phyloP scores from a whole-genome alignment of 2,113 vertebrate species.

The Oncorhynchus keta region DNA sequence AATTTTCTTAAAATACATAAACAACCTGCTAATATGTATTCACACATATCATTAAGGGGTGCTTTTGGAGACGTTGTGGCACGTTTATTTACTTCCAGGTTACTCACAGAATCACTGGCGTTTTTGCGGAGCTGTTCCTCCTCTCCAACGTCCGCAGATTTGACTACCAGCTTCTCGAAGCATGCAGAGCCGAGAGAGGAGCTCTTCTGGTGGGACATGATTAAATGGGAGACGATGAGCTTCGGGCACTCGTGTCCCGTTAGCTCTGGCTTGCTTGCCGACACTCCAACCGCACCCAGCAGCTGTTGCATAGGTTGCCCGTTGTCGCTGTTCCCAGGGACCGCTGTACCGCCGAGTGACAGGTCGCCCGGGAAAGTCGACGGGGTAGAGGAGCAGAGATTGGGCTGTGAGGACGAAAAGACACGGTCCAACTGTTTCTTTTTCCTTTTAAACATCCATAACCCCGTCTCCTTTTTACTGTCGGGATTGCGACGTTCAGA shows the following conservation, averaged over 20 bases:
- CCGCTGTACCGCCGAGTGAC: conserved; percentile 40
- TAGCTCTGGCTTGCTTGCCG: conserved; percentile 66
- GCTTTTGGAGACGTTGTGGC: no score
- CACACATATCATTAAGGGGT: no score
- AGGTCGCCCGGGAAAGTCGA: conserved; percentile 66
- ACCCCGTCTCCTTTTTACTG: conserved; percentile 72
- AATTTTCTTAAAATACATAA: no score
- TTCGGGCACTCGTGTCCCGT: conserved; percentile 70
- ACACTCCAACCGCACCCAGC: conserved; percentile 61
- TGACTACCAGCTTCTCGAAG: conserved; percentile 75
- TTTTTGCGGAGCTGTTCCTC: conserved; percentile 67
- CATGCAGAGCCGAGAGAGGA: conserved; percentile 78
- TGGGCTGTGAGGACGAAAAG: conserved; percentile 94
- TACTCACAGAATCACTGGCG: conserved; percentile 74
- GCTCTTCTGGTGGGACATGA: conserved; percentile 89
- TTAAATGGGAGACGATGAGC: conserved; percentile 67
- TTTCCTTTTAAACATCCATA: conserved; percentile 84
- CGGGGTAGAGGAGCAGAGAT: conserved; percentile 78
- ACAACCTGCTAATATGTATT: no score
- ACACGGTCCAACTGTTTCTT: conserved; percentile 89
- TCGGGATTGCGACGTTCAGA: conserved; percentile 78
- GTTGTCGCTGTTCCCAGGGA: conserved; percentile 39
- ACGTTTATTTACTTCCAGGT: background rate
- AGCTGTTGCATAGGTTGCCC: conserved; percentile 55
- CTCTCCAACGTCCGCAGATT: conserved; percentile 53